A percentile compares a stretch with the other conserved stretches of the same genome.
phyloP scores from a whole-genome alignment of 2,113 vertebrate species.

The Mus spicilegus region DNA sequence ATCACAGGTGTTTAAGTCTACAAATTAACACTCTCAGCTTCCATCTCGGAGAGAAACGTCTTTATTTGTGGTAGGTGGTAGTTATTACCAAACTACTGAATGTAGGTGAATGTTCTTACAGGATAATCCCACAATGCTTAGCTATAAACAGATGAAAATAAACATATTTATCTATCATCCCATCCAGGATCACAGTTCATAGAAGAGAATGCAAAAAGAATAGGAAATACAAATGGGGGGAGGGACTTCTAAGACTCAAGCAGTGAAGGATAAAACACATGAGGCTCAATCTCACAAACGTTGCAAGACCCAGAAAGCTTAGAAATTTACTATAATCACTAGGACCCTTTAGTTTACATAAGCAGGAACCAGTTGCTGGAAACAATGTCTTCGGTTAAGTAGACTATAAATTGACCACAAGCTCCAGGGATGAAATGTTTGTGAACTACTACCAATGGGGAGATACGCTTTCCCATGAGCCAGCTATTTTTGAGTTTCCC shows the following conservation, averaged over 20 bases:
- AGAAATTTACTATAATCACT: background rate
- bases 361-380: background rate
- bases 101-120: background rate
- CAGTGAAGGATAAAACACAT: background rate
- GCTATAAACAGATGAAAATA: background rate
- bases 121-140: background rate
- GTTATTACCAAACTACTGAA: background rate
- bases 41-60: background rate
- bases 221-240: background rate
- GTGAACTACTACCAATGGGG: background rate
- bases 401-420: too few relatives aligned
- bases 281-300: background rate
- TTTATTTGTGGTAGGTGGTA: background rate
- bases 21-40: background rate
- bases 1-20: too few relatives aligned
- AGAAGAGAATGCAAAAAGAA: background rate
- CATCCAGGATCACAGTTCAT: background rate
- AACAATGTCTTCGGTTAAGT: background rate
- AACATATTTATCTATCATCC: background rate
- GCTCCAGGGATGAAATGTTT: background rate
- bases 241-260: too few relatives aligned
- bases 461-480: too few relatives aligned
- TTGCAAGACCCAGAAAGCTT: background rate
- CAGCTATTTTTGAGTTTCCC: background rate
- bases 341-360: background rate